phyloP scores from a whole-genome alignment of 2,113 vertebrate species.

The Passer montanus region DNA sequence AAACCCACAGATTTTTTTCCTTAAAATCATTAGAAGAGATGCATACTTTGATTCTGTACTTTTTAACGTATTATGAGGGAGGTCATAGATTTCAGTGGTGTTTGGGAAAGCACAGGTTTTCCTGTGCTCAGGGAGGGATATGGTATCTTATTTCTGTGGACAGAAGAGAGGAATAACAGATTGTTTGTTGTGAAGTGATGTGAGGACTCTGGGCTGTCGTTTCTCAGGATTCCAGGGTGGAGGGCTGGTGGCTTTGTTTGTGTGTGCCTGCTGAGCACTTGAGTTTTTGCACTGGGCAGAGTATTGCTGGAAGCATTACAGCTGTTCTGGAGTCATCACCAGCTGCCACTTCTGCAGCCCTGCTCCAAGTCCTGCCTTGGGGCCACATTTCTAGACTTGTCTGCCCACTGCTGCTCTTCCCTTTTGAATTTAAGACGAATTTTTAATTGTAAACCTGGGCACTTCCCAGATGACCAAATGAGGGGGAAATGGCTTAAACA shows the following conservation, averaged over 20 bases:
- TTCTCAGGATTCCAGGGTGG: not conserved
- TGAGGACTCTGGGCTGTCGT: accelerated
- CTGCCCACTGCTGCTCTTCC: not conserved
- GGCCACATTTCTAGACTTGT: not conserved
- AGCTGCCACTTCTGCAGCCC: not conserved
- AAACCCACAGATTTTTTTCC: not conserved
- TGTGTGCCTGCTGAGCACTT: not conserved
- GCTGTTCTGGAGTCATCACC: not conserved
- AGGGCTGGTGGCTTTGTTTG: not conserved
- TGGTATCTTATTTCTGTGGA: not conserved
- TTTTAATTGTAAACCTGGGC: not conserved
- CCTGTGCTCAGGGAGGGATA: not conserved
- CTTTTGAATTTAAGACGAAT: not conserved
- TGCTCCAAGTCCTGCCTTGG: not conserved
- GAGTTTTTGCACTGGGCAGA: not conserved
- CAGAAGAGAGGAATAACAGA: not conserved
- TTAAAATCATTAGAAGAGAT: not conserved
- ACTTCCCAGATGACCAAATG: not conserved
- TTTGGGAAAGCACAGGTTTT: not conserved
- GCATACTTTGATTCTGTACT: not conserved
- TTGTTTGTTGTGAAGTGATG: not conserved
- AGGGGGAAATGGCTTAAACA: not conserved
- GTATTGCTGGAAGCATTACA: not conserved
- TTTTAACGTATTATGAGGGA: not conserved
- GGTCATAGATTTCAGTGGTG: not conserved